phyloP scores from a whole-genome alignment of 2,797 vertebrate genomes.

The Sebastolobus alascanus region DNA sequence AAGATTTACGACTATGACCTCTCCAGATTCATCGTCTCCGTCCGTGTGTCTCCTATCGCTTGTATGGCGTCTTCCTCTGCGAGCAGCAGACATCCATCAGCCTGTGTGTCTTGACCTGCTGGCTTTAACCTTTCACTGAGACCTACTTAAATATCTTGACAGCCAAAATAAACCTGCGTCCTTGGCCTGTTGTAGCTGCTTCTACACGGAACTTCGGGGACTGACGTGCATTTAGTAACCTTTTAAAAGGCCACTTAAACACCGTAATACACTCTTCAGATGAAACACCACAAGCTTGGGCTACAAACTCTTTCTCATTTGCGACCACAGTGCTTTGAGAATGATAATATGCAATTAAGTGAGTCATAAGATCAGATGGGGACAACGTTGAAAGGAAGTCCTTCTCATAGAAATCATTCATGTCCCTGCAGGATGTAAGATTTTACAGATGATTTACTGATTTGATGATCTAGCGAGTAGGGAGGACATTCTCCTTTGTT shows the following conservation, averaged over 20 bases:
- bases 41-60: slow-evolving; percentile 35
- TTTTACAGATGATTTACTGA: not conserved
- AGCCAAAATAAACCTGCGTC: slow-evolving; percentile 48
- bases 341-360: not conserved
- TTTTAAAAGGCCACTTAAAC: slow-evolving; percentile 51
- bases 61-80: slow-evolving; percentile 25
- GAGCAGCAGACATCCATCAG: slow-evolving; percentile 51
- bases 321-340: not conserved
- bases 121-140: slow-evolving; percentile 55
- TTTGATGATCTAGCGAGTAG: not conserved
- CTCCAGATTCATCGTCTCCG: slow-evolving; percentile 43
- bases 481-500: not conserved
- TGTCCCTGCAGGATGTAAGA: not conserved
- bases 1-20: slow-evolving; percentile 61
- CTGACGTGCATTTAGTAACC: slow-evolving; percentile 36
- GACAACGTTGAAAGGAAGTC: not conserved
- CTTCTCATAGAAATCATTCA: slow-evolving; percentile 2
- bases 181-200: slow-evolving; percentile 31
- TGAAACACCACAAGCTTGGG: not conserved
- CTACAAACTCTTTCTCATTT: not conserved
- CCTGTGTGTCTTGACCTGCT: slow-evolving; percentile 48
- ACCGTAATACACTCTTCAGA: not conserved
- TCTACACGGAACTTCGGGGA: slow-evolving; percentile 17
- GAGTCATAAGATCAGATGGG: not conserved
- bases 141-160: slow-evolving; percentile 63